Conservation (phyloP, 2,113 vertebrate genomes). For the Thinocorus orbignyianus region DNA sequence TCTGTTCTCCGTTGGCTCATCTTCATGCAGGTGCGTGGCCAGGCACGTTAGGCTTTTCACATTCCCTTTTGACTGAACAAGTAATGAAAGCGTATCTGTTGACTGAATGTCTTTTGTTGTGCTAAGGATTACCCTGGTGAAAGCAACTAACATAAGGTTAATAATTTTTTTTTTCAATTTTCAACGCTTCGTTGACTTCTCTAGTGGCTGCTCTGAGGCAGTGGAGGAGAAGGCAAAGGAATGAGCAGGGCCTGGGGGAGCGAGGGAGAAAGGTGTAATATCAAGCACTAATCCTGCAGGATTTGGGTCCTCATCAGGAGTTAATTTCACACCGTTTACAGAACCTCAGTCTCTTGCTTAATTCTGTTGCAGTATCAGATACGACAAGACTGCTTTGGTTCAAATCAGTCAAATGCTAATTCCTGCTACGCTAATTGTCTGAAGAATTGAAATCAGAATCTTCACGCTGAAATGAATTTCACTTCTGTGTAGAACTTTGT, state of each 20-base stretch:
- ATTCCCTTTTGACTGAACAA: not conserved
- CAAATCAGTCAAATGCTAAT: not conserved
- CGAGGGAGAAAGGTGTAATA: not conserved
- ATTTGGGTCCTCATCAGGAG: not conserved
- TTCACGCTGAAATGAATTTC: not conserved
- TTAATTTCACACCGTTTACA: not conserved
- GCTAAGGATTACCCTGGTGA: not conserved
- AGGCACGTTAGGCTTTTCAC: not conserved
- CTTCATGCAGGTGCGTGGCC: not conserved
- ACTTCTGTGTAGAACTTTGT: not conserved
- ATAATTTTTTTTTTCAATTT: not conserved
- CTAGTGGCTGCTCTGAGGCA: not conserved
- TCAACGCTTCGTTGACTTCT: not conserved
- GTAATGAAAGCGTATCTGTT: not conserved
- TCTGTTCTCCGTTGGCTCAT: not conserved
- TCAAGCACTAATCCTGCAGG: not conserved
- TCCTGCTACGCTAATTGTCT: not conserved
- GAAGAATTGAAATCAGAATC: not conserved
- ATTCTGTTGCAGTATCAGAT: not conserved
- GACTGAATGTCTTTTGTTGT: not conserved
- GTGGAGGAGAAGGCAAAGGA: not conserved
- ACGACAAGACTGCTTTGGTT: not conserved
- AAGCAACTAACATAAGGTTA: not conserved
- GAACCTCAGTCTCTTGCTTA: not conserved
- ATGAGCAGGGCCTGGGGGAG: not conserved